Evolutionary conservation across 2,113 vertebrate genomes (phyloP), one percentile per base, ranked within the genome.

Genomic region (Pterocles orientalis): DNA sequence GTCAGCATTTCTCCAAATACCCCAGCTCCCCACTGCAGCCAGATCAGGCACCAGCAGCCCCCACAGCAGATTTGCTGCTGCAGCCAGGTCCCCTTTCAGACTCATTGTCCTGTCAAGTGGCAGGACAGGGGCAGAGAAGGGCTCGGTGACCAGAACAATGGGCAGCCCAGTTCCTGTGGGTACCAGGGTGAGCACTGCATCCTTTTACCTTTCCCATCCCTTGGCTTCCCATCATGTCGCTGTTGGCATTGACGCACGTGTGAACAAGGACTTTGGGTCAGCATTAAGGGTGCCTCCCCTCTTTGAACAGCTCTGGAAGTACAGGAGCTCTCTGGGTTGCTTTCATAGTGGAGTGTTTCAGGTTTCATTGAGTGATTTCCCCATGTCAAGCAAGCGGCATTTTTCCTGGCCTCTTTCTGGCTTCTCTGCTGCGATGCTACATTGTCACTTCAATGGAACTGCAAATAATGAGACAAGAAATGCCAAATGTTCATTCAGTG

Each of bases 131-230:
- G 9, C 28, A 71, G 36, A 43, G 43, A 47, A 73, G 34, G 34
- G 31, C 51, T 71, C 7, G 2, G 23, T 24, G 41, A 33, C 45
- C 3, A 1, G 4, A 79, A 21, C 41, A 78, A n/a, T 2, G 69
- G 53, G 12, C 29, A 95, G 75, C 34, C 57, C 82, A 50, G 18
- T 58, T 64, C 39, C 58, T 77, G 72, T 2, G 0, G 68, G 50
- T 45, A 29, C 36, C 28, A 41, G 71, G 18, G 14, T 2, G 0
- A 71, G 25, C 0, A 0, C 43, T 4, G 0, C 20, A 41, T 64
- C 29, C 47, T 94, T 82, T 47, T 33, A 12, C 64, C 36, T 54
- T 70, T 70, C 13, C 34, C 18, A 13, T 61, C 16, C 39, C 33
- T 90, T 43, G 53, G 33, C 66, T 94, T 92, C 45, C 72, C 4